phyloP scores from a whole-genome alignment of 2,888 invertebrate genomes.

The Habroteleia sp. region DNA sequence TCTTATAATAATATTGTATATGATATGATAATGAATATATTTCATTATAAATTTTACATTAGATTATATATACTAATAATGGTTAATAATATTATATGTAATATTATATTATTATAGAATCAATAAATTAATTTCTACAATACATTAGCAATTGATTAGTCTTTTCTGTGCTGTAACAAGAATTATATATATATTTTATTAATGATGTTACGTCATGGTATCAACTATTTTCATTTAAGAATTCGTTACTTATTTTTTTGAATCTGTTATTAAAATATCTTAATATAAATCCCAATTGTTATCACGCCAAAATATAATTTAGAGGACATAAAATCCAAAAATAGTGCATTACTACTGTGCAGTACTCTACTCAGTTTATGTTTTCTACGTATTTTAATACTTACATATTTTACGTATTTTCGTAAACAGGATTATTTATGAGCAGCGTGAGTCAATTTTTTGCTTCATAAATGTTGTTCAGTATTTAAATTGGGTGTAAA shows the following conservation, averaged over 20 bases:
- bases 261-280: constrained; percentile 26
- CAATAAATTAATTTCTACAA: constrained; percentile 1
- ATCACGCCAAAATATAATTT: constrained; percentile 61
- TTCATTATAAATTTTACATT: too few relatives aligned
- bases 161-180: too few relatives aligned
- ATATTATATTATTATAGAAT: neutral
- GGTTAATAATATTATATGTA: neutral
- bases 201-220: too few relatives aligned
- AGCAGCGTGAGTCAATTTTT: constrained; percentile 18
- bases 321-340: constrained; percentile 67
- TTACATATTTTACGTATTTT: constrained; percentile 30
- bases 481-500: constrained; percentile 30
- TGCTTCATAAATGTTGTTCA: constrained; percentile 25
- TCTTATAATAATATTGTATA: too few relatives aligned
- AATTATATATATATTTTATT: too few relatives aligned
- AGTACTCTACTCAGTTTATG: constrained; percentile 1
- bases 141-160: neutral
- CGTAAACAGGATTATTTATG: constrained; percentile 45
- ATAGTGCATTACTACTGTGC: constrained; percentile 62
- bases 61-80: too few relatives aligned
- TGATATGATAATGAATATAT: too few relatives aligned
- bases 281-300: constrained; percentile 14
- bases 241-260: too few relatives aligned
- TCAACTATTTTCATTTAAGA: too few relatives aligned
- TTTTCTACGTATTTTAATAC: constrained; percentile 32